Percentiles rank a stretch among this genome's conserved stretches.
Conservation (phyloP, 2,888 invertebrate genomes). For the Limnephilus lunatus region DNA sequence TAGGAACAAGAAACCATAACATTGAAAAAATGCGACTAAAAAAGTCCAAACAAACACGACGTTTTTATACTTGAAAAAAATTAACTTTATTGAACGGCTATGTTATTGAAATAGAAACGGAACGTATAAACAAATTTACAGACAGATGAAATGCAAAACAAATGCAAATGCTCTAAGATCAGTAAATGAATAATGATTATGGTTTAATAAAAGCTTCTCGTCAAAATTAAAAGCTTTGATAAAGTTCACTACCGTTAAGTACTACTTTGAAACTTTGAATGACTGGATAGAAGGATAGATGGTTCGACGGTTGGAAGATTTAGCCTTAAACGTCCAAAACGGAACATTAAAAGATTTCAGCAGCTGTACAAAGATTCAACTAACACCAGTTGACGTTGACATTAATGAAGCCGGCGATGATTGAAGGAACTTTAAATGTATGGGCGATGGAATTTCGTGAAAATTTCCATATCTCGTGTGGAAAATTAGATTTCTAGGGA, state of each 20-base stretch:
- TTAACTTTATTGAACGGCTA: no score
- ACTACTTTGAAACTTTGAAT: neutral
- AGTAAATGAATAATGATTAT: neutral
- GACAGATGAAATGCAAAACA: no score
- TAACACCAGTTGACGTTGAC: conserved; percentile 22
- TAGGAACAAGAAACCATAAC: no score
- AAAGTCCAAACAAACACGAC: no score
- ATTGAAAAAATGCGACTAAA: no score
- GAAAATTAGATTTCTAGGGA: conserved; percentile 35
- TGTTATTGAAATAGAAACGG: no score
- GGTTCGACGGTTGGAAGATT: neutral
- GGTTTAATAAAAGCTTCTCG: neutral
- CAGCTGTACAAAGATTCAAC: neutral
- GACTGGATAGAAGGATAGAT: neutral
- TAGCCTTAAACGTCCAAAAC: neutral
- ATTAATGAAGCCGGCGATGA: conserved; percentile 28
- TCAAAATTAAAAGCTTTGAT: neutral
- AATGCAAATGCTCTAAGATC: no score
- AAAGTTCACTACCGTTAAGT: neutral
- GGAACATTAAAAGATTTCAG: neutral
- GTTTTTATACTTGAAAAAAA: no score
- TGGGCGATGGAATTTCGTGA: neutral
- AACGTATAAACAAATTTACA: no score
- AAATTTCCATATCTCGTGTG: conserved; percentile 34
- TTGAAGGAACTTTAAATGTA: conserved; percentile 35